Evolutionary conservation across 2,797 vertebrate species (phyloP).

Genomic region (Muraenolepis orangiensis): DNA sequence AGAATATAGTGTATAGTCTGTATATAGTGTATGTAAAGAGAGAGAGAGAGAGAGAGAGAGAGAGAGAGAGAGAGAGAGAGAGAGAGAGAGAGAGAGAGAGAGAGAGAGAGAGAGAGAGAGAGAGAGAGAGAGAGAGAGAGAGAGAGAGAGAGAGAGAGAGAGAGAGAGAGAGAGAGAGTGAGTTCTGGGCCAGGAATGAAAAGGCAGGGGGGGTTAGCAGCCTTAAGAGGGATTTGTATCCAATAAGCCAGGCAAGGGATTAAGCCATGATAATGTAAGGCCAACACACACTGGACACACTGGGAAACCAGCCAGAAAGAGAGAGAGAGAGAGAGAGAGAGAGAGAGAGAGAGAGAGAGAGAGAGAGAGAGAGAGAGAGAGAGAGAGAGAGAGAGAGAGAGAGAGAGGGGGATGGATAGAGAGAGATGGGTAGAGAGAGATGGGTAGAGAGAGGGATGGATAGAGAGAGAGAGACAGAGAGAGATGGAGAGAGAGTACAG

Average conservation of each 20-base stretch:
- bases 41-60: too few relatives aligned
- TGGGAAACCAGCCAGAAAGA: background rate
- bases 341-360: conserved; percentile 12
- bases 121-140: background rate
- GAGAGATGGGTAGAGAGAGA: too few relatives aligned
- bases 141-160: conserved; percentile 1
- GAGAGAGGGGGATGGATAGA: too few relatives aligned
- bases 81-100: background rate
- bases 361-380: conserved; percentile 13
- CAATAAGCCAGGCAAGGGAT: conserved; percentile 72
- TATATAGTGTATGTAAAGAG: too few relatives aligned
- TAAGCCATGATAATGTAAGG: conserved; percentile 74
- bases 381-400: too few relatives aligned
- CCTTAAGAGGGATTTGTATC: conserved; percentile 74
- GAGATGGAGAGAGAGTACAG: too few relatives aligned
- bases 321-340: conserved; percentile 12
- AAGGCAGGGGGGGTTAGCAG: conserved; percentile 67
- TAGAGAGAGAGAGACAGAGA: too few relatives aligned
- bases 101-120: background rate
- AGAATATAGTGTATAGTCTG: too few relatives aligned
- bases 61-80: too few relatives aligned
- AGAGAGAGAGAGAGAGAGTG: conserved; percentile 3
- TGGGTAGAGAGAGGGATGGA: too few relatives aligned
- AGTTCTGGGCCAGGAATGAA: conserved; percentile 52
- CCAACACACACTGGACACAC: conserved; percentile 56